Evolutionary conservation across 2,888 invertebrate genomes (phyloP).

Genomic region (Terebella lapidaria): DNA sequence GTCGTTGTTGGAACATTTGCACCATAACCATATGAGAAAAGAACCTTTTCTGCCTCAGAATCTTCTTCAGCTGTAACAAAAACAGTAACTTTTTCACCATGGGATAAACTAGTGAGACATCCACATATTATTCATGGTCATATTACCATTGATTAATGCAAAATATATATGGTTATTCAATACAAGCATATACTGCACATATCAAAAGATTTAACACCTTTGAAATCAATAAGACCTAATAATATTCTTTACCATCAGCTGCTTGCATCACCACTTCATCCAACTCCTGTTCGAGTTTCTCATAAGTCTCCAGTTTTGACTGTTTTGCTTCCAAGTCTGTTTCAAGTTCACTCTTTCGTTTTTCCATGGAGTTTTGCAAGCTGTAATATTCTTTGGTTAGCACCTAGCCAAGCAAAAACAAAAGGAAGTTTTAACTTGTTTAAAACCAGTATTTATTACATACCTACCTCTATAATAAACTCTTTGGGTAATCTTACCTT

Average conservation of each 20-base stretch:
- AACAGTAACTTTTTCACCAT: neutral
- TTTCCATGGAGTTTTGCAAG: slow-evolving; percentile 43
- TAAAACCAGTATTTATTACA: too few relatives aligned
- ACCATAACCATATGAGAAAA: slow-evolving; percentile 52
- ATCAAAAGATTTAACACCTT: too few relatives aligned
- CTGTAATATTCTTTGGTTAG: slow-evolving; percentile 51
- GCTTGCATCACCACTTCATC: slow-evolving; percentile 54
- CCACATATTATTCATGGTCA: too few relatives aligned
- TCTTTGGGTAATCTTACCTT: too few relatives aligned
- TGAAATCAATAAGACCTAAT: too few relatives aligned
- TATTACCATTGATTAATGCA: too few relatives aligned
- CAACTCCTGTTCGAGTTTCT: slow-evolving; percentile 51
- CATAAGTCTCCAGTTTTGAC: slow-evolving; percentile 44
- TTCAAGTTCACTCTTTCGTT: slow-evolving; percentile 45
- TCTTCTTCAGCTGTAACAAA: slow-evolving; percentile 31
- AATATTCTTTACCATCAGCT: slow-evolving; percentile 53
- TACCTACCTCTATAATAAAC: too few relatives aligned
- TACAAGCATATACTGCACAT: too few relatives aligned
- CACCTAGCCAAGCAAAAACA: slow-evolving; percentile 30
- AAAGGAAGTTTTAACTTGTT: too few relatives aligned
- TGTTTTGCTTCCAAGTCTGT: slow-evolving; percentile 39
- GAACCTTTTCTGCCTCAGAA: slow-evolving; percentile 46
- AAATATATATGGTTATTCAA: too few relatives aligned
- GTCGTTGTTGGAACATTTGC: slow-evolving; percentile 51
- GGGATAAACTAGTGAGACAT: too few relatives aligned